phyloP scores from a whole-genome alignment of 2,888 invertebrate species.

The Crossocerus cetratus region DNA sequence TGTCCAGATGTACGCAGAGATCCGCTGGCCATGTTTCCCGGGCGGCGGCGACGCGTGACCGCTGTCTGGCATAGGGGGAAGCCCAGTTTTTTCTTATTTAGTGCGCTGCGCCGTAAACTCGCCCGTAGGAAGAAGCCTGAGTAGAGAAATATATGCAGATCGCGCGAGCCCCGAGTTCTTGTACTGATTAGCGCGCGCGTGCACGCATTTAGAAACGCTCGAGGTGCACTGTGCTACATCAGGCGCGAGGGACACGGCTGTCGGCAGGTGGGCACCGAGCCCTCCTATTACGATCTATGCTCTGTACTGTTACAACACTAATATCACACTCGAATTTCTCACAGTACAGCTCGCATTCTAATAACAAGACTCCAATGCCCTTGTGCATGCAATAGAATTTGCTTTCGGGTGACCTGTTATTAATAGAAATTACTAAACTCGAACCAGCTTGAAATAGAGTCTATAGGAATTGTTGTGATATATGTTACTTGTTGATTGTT shows the following conservation, averaged over 20 bases:
- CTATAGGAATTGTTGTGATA: background rate
- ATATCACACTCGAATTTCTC: too few relatives aligned
- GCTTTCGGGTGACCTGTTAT: background rate
- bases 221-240: background rate
- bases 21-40: conserved; percentile 59
- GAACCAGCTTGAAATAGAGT: background rate
- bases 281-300: background rate
- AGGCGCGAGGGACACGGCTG: background rate
- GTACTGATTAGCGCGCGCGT: conserved; percentile 26
- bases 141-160: conserved; percentile 24
- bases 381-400: background rate
- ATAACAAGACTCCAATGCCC: too few relatives aligned
- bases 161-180: conserved; percentile 26
- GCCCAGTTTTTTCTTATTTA: conserved; percentile 49
- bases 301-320: background rate
- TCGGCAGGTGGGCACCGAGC: background rate
- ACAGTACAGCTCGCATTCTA: too few relatives aligned
- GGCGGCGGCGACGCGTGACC: conserved; percentile 66
- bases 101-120: conserved; percentile 2
- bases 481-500: background rate
- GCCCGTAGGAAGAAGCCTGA: conserved; percentile 20
- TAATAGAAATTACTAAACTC: background rate
- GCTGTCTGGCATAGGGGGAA: conserved; percentile 46
- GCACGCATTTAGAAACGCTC: background rate
- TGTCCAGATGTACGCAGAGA: conserved; percentile 51